Evolutionary conservation across 2,113 vertebrate species (phyloP).

Genomic region (Geococcyx californianus): DNA sequence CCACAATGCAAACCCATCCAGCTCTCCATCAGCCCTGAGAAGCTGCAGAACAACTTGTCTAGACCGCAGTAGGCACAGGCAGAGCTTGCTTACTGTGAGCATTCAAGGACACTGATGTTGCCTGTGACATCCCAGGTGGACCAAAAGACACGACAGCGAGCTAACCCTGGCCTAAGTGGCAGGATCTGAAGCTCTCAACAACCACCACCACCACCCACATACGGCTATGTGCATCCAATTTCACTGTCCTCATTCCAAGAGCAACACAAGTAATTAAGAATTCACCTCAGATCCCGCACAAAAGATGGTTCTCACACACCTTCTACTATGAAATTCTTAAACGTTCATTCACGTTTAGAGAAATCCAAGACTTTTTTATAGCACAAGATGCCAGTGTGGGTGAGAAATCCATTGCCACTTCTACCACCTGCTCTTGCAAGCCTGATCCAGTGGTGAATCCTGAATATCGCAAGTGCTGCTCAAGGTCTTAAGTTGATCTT

Average conservation of each 20-base stretch:
- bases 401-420: neutral
- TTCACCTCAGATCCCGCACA: neutral
- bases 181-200: neutral
- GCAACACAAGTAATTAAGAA: rapidly evolving
- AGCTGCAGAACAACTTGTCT: neutral
- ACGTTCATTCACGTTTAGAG: neutral
- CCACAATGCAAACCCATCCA: neutral
- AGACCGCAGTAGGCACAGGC: neutral
- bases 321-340: neutral
- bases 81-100: neutral
- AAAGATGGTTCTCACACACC: neutral
- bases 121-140: neutral
- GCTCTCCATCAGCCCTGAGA: neutral
- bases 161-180: neutral
- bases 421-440: neutral
- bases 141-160: rapidly evolving
- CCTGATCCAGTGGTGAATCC: neutral
- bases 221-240: rapidly evolving
- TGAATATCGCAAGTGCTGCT: neutral
- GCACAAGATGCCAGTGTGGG: neutral
- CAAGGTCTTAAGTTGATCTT: neutral
- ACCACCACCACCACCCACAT: neutral
- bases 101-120: neutral
- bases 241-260: neutral
- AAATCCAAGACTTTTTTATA: neutral